Base-by-base conservation (phyloP, 2,797 vertebrate species). In the Chloroceryle inda region DNA sequence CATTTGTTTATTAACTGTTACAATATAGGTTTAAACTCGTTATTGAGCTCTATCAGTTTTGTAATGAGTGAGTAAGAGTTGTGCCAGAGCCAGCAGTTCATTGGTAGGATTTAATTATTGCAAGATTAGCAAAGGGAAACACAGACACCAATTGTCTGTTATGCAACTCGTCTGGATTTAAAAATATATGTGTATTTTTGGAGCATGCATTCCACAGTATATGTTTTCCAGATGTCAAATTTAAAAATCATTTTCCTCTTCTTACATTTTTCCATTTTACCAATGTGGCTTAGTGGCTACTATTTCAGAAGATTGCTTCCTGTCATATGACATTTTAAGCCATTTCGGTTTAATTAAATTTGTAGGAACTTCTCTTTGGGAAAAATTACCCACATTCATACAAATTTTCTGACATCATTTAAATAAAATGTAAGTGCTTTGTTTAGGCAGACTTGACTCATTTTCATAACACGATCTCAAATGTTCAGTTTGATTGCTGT, bases 221-320 rank as follows among this genome's bases (percentile, higher is more conserved):
- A 96, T 97, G 92, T 72, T 94, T 97, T 97, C 96, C 97, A 97
- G 96, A 96, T 97, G 97, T 95, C 89, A 90, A 73, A 90, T 91
- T 88, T 93, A 86, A 96, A 96, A 96, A 93, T 93, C 4, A n/a
- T 95, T 96, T 97, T 91, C 92, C 63, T 94, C 79, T 73, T 76
- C 91, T 95, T 88, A 80, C 76, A 49, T 93, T 97, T 95, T 96
- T 89, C 91, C 87, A 75, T 74, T 92, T 96, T 67, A 20, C 89
- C 55, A 33, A 3, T 83, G 89, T 47, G 89, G 89, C 80, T 92
- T 75, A 55, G 81, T 92, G 91, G 88, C 78, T 96, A 63, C 81
- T 78, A 64, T 92, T 93, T 91, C 85, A 93, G 88, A 89, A 93
- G 93, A 92, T 91, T 92, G 86, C 55, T 96, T 97, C 93, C 91